A percentile compares a stretch with the other conserved stretches of the same genome.
These are phyloP conservation scores for Cricetomys ansorgei DNA, from an alignment of 2,113 vertebrate genomes.

Conservation along the genomic window DNA sequence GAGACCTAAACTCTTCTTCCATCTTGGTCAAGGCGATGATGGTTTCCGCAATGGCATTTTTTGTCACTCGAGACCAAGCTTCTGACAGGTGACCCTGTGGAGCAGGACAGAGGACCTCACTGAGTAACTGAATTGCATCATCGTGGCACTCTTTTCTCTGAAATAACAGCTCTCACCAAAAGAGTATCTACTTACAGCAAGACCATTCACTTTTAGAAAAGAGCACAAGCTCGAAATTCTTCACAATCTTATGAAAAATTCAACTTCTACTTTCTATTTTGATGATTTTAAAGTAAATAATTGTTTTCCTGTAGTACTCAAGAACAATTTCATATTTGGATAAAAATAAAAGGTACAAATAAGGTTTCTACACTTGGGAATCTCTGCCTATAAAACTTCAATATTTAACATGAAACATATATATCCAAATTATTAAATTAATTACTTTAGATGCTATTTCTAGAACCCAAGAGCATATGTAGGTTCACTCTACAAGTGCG, in stretches of 20 bases:
- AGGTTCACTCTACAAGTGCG: slow-evolving; percentile 3
- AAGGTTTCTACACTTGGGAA: neutral
- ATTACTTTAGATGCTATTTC: neutral
- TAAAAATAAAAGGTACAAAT: slow-evolving; percentile 33
- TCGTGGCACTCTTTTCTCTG: slow-evolving; percentile 5
- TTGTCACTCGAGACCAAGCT: slow-evolving; percentile 98
- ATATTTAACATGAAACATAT: slow-evolving; percentile 21
- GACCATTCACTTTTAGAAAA: neutral
- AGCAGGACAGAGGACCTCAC: slow-evolving; percentile 61
- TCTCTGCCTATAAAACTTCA: neutral
- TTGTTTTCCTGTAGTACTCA: neutral
- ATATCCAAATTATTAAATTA: neutral
- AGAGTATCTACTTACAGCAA: neutral
- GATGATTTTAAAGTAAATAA: slow-evolving; percentile 49
- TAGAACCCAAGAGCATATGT: slow-evolving; percentile 5
- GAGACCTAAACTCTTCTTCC: slow-evolving; percentile 98
- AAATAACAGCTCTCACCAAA: neutral
- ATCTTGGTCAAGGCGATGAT: slow-evolving; percentile 99
- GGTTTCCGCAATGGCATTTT: slow-evolving; percentile 99
- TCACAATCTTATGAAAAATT: slow-evolving; percentile 24
- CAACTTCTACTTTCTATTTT: slow-evolving; percentile 25
- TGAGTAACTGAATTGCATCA: slow-evolving; percentile 14
- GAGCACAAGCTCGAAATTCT: slow-evolving; percentile 49
- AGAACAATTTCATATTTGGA: neutral
- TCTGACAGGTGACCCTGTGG: slow-evolving; percentile 97